A percentile compares a stretch with the other conserved stretches of the same genome.
These are phyloP conservation scores for Mythimna ferrago DNA, from an alignment of 2,888 invertebrate genomes.

Conservation along the genomic window DNA sequence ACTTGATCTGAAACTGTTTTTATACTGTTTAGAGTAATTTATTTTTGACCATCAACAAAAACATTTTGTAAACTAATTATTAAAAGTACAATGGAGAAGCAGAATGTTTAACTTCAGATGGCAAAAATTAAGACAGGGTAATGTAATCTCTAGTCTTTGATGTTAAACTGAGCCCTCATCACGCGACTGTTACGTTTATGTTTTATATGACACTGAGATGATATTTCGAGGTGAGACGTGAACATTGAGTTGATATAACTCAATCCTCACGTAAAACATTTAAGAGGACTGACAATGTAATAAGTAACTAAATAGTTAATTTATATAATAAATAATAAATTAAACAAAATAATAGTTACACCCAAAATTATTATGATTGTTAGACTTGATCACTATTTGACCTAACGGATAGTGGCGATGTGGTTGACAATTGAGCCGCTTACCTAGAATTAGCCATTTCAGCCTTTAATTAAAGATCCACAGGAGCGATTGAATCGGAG, in stretches of 20 bases:
- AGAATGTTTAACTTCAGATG: background rate
- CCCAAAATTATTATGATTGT: background rate
- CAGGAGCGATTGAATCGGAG: no score
- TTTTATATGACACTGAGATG: background rate
- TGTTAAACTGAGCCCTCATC: background rate
- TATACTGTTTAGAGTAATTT: background rate
- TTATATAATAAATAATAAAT: background rate
- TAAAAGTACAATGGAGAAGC: background rate
- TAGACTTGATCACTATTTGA: background rate
- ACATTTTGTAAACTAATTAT: no score
- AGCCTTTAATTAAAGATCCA: no score
- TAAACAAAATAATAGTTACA: background rate
- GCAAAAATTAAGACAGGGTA: background rate
- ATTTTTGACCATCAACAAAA: background rate
- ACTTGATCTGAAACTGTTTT: background rate
- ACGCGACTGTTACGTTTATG: background rate
- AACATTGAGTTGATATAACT: background rate
- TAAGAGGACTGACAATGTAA: background rate
- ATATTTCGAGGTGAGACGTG: background rate
- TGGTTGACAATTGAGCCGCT: background rate
- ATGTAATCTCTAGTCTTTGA: background rate
- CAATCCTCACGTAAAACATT: no score
- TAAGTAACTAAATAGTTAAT: background rate
- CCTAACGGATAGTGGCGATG: background rate
- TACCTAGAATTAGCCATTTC: background rate